A percentile compares a stretch with the other conserved stretches of the same genome.
Conservation (phyloP, 2,113 vertebrate species). For the Gila orcuttii region DNA sequence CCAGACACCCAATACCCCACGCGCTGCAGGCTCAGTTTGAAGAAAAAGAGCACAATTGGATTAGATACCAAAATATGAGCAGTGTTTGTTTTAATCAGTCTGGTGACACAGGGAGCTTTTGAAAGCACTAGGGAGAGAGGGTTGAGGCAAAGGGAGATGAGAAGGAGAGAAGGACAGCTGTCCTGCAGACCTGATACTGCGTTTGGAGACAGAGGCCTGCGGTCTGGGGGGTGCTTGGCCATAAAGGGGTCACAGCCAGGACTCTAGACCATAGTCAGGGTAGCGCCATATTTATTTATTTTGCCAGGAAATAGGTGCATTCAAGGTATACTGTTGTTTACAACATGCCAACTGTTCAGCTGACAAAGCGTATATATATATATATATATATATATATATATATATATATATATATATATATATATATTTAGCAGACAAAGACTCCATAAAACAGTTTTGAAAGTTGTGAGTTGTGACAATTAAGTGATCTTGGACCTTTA, state of each 20-base stretch:
- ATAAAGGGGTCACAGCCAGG: slow-evolving; percentile 74
- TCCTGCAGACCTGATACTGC: slow-evolving; percentile 68
- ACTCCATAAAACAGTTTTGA: too few species aligned
- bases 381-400: too few species aligned
- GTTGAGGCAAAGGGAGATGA: slow-evolving; percentile 66
- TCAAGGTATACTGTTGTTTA: too few species aligned
- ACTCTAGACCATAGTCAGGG: background rate
- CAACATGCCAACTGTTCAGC: too few species aligned
- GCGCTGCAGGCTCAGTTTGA: slow-evolving; percentile 75
- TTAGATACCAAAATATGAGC: slow-evolving; percentile 90
- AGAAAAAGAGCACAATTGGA: slow-evolving; percentile 84
- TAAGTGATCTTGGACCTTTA: too few species aligned
- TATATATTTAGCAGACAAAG: too few species aligned
- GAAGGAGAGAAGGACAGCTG: slow-evolving; percentile 63
- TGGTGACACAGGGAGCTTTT: slow-evolving; percentile 85
- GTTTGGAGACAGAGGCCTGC: slow-evolving; percentile 61
- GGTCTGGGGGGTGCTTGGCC: slow-evolving; percentile 71
- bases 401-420: too few species aligned
- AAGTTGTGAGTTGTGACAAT: too few species aligned
- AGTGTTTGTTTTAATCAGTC: slow-evolving; percentile 92
- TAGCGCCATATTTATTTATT: too few species aligned
- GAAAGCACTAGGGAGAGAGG: slow-evolving; percentile 72
- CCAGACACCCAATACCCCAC: slow-evolving; percentile 81
- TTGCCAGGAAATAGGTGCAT: too few species aligned
- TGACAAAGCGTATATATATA: too few species aligned